Evolutionary conservation across 2,888 invertebrate species (phyloP), one percentile per base, ranked within the genome.

Genomic region (Ceratothoa steindachneri): DNA sequence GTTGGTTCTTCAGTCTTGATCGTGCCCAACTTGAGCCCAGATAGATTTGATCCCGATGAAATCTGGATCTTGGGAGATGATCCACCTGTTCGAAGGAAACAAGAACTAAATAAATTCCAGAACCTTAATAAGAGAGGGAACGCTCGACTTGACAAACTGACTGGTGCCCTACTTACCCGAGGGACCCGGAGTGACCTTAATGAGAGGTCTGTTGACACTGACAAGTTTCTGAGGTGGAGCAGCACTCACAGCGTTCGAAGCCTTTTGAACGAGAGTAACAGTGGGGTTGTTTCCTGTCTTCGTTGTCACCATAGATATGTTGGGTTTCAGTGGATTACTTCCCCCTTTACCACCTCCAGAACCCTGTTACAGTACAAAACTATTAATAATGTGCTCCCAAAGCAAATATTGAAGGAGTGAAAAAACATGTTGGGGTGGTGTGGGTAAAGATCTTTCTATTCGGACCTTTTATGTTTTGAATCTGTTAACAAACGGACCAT

Each of bases 201-300:
- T 73, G 51, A 79, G 69, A n/a, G 79, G 79, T 29, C 79, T 60
- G 67, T 79, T 79, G 60, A 79, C 79, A 30, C 74, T 79, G 71
- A 79, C 79, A 27, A 79, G 74, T 68, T 79, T 79, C 72, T 76
- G 76, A 15, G 74, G 71, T 2, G 79, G 79, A 12, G 76, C 79
- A 0, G 79, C 73, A 29, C 74, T 30, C 22, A 76, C 73, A 29
- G 53, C 70, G 3, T 76, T 74, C 22, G 74, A 51, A 12, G 75
- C 76, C 29, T 79, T 79, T 67, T 76, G 79, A 15, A 79, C 79
- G 4, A 79, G 51, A 3, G 79, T 79, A 2, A 79, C 79, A 0
- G 76, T 74, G 65, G 74, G 79, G 0, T 69, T 75, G 72, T 75
- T 79, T 31, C 76, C 72, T 0, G 79, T 76, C 72, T 79, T 79